These are phyloP conservation scores for Meghimatium bilineatum DNA, from an alignment of 2,888 invertebrate species.

Conservation along the genomic window DNA sequence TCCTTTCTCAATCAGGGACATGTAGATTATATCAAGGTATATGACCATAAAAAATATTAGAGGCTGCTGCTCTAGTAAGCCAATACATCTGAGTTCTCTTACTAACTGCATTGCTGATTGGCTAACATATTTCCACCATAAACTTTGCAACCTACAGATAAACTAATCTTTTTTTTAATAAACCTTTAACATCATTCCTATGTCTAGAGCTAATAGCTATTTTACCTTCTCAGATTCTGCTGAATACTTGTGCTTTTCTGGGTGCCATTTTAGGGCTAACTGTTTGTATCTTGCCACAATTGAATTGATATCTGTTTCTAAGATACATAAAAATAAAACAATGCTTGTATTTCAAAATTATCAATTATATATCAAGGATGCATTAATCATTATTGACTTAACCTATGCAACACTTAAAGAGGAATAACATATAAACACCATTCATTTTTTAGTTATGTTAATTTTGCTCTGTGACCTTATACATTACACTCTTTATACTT, in stretches of 20 bases:
- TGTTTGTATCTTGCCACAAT: slow-evolving; percentile 74
- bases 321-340: slow-evolving; percentile 32
- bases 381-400: too few species aligned
- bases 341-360: not conserved
- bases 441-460: too few species aligned
- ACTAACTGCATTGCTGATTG: not conserved
- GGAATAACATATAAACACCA: too few species aligned
- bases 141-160: not conserved
- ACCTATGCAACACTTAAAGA: too few species aligned
- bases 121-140: not conserved
- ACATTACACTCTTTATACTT: too few species aligned
- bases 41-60: too few species aligned
- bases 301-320: slow-evolving; percentile 73
- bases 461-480: too few species aligned
- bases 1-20: too few species aligned
- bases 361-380: not conserved
- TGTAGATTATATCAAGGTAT: too few species aligned
- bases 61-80: too few species aligned
- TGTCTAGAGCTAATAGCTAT: not conserved
- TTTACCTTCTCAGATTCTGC: slow-evolving; percentile 68
- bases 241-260: slow-evolving; percentile 73
- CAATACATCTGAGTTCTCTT: too few species aligned
- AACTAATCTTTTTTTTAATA: not conserved
- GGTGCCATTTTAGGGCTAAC: slow-evolving; percentile 75
- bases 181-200: not conserved